Evolutionary conservation across 2,797 vertebrate species (phyloP).

Genomic region (Otolemur crassicaudatus): DNA sequence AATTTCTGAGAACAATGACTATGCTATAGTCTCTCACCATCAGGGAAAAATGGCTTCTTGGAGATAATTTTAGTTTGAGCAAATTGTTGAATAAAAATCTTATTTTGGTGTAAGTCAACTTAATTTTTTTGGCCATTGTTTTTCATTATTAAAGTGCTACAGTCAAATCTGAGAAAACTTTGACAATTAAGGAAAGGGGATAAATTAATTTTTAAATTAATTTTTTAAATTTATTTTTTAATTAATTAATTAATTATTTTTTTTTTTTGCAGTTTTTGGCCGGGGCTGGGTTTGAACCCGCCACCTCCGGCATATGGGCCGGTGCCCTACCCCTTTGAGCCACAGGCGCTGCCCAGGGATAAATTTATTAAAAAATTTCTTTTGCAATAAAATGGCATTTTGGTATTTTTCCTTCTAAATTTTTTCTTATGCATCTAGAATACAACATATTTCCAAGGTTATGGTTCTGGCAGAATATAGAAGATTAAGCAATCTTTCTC

Average conservation of each 20-base stretch:
- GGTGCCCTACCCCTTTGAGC: too few species aligned
- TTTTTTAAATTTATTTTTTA: too few species aligned
- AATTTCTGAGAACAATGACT: conserved; percentile 18
- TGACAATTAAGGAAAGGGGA: not conserved
- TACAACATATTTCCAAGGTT: not conserved
- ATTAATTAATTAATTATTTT: too few species aligned
- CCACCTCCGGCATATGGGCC: too few species aligned
- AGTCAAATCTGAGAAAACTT: conserved; percentile 44
- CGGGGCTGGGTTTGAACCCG: too few species aligned
- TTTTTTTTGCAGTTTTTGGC: too few species aligned
- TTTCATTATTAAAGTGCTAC: conserved; percentile 27
- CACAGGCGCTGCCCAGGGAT: too few species aligned
- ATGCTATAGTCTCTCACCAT: not conserved
- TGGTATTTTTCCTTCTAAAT: conserved; percentile 11
- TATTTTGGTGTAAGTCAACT: not conserved
- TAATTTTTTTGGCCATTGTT: conserved; percentile 31
- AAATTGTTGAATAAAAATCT: conserved; percentile 19
- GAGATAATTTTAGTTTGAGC: conserved; percentile 8
- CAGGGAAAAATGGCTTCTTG: not conserved
- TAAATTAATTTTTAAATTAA: not conserved
- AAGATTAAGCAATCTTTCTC: not conserved
- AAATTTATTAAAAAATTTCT: conserved; percentile 14
- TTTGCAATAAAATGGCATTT: not conserved
- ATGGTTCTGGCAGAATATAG: conserved; percentile 6
- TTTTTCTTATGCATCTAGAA: not conserved